These are phyloP conservation scores for Piscicola geometra DNA, from an alignment of 2,888 invertebrate species.

Conservation along the genomic window DNA sequence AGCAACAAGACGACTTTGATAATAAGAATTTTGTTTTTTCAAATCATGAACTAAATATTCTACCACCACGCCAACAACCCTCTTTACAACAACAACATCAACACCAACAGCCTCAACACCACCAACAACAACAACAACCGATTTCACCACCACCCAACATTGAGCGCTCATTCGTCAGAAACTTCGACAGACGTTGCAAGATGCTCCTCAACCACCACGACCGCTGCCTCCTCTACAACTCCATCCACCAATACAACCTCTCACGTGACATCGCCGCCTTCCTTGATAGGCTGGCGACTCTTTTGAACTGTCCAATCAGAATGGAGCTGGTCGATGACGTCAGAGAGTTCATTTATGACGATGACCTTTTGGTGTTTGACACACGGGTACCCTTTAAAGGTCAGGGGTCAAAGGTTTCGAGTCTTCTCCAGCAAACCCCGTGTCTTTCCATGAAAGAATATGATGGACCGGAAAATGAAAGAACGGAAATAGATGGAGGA, in stretches of 20 bases:
- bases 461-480: neutral
- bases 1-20: too few species aligned
- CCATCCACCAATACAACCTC: constrained; percentile 44
- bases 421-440: neutral
- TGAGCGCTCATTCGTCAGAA: constrained; percentile 16
- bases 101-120: neutral
- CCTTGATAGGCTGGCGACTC: constrained; percentile 43
- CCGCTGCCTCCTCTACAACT: constrained; percentile 45
- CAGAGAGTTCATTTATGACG: constrained; percentile 45
- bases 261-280: constrained; percentile 41
- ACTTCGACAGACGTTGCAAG: constrained; percentile 31
- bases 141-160: neutral
- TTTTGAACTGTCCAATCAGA: constrained; percentile 47
- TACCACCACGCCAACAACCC: neutral
- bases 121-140: constrained; percentile 14
- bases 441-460: constrained; percentile 1
- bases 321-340: constrained; percentile 47
- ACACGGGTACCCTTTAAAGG: constrained; percentile 41
- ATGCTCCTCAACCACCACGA: constrained; percentile 41
- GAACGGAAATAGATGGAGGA: neutral
- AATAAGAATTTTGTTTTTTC: too few species aligned
- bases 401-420: constrained; percentile 4
- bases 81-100: neutral
- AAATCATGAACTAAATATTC: neutral
- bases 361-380: constrained; percentile 45